phyloP scores from a whole-genome alignment of 2,797 vertebrate species.

The Arremon aurantiirostris region DNA sequence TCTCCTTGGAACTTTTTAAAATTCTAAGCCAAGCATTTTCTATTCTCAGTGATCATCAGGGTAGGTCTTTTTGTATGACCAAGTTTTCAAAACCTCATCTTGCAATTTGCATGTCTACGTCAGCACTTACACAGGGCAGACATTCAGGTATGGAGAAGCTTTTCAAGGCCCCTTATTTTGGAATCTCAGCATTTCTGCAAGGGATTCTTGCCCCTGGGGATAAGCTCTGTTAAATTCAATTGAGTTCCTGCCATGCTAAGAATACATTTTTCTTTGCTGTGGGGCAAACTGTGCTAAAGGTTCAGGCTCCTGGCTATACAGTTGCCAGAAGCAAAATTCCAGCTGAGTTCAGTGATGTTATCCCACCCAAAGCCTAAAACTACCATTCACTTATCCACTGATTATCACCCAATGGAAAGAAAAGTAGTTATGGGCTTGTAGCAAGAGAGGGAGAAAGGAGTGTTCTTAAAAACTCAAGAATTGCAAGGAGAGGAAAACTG shows the following conservation, averaged over 20 bases:
- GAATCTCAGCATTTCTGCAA: constrained; percentile 10
- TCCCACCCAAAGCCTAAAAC: background rate
- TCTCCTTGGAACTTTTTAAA: background rate
- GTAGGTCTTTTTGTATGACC: background rate
- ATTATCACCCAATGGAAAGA: background rate
- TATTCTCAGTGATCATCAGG: background rate
- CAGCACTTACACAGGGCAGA: background rate
- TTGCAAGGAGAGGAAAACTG: background rate
- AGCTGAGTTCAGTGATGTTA: background rate
- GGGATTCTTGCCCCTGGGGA: background rate
- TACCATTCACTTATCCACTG: background rate
- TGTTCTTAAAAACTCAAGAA: background rate
- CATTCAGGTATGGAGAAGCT: background rate
- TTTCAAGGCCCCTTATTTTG: background rate
- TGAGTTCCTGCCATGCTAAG: background rate
- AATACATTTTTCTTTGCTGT: background rate
- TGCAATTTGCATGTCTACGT: background rate
- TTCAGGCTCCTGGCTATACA: background rate
- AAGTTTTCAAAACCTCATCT: background rate
- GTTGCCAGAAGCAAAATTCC: background rate
- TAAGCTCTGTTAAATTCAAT: background rate
- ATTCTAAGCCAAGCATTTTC: background rate
- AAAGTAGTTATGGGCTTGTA: background rate
- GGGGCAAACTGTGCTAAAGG: background rate
- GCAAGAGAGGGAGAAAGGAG: background rate